Conservation (phyloP, 2,797 vertebrate genomes). For the Sphenopsis melanotis region DNA sequence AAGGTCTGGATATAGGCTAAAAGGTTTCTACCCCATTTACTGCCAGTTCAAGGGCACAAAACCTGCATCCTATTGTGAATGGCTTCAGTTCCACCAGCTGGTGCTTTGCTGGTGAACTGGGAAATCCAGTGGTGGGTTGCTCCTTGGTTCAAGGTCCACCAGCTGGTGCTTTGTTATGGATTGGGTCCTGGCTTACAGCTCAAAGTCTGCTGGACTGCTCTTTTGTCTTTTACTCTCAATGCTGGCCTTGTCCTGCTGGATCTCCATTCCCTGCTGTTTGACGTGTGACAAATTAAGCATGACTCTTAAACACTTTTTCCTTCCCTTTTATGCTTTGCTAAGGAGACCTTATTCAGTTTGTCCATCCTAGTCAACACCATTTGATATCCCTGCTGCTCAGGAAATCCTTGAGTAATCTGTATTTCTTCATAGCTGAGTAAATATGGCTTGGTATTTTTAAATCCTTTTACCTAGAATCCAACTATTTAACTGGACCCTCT, state of each 20-base stretch:
- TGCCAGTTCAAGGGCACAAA: neutral
- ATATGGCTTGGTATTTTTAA: neutral
- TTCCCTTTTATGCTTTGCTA: neutral
- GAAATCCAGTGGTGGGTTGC: neutral
- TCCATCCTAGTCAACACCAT: neutral
- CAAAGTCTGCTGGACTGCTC: neutral
- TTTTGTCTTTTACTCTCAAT: neutral
- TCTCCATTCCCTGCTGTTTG: neutral
- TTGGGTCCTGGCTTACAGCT: neutral
- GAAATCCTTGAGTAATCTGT: neutral
- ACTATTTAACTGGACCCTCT: neutral
- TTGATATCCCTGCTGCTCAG: neutral
- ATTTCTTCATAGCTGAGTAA: neutral
- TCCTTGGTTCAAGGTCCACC: neutral
- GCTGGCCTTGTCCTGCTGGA: neutral
- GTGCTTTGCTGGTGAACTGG: neutral
- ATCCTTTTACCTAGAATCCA: neutral
- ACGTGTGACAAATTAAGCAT: neutral
- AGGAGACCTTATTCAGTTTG: neutral
- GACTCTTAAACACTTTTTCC: neutral
- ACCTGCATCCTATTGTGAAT: neutral
- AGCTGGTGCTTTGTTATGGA: neutral
- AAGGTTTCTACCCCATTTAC: neutral
- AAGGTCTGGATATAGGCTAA: neutral
- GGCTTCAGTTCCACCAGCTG: neutral